Base-by-base conservation (phyloP, 2,797 vertebrate species). In the Crenichthys baileyi region DNA sequence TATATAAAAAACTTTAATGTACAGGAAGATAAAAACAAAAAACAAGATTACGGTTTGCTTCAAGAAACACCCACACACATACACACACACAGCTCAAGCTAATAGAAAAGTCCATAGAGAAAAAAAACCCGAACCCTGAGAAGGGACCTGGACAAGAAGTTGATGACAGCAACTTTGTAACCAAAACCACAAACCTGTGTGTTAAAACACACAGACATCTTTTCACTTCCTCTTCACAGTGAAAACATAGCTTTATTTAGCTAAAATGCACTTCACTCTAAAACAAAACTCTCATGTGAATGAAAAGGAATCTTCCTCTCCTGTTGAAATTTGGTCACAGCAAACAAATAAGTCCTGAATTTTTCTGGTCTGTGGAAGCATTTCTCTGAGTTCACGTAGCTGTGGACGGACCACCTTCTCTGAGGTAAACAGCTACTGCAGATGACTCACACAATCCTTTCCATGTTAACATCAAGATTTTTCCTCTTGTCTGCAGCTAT, bases 391-490 rank as follows among this genome's bases (percentile, higher is more conserved):
- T 31, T 9, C 2, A 73, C 5, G 3, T 31, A 48, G 13, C 44
- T 1, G 0, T 2, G 7, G 2, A 2, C 12, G 7, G 9, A 46
- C 6, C 6, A 41, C 1, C 15, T 58, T 29, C 39, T 41, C 39
- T 68, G 61, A 18, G 48, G 26, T 20, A 1, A 5, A 29, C 8
- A 16, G 2, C 1, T 29, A 20, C 56, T 61, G 24, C 12, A 41
- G 31, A 16, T 41, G 51, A 60, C 4, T 74, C n/a, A 74, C 12
- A 55, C 77, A 0, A 8, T 24, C 4, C 58, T 72, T 74, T 91
- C 91, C 91, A 89, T 91, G 86, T 87, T 1, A 58, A 91, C 76
- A 0, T 75, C 48, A 5, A 29, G 22, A 31, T 41, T 75, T 53
- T 58, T 4, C 29, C 56, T 72, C 24, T 36, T 55, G 46, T 76